Conservation (phyloP, 2,888 invertebrate species). For the Rhagonycha fulva region DNA sequence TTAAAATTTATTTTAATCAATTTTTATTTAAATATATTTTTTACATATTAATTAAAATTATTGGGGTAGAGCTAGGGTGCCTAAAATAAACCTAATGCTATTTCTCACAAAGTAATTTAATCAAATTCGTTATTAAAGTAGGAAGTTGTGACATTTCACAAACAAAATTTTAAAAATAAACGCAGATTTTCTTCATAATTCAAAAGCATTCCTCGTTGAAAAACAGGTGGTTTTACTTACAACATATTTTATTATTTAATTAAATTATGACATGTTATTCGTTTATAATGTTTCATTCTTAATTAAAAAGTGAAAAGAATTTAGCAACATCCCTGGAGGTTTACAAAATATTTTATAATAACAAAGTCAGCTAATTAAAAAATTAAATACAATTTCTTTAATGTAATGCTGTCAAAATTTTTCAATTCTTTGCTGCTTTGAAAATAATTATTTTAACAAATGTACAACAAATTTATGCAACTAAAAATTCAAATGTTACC, state of each 20-base stretch:
- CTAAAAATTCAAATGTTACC: neutral
- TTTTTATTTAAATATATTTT: no score
- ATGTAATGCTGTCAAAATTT: neutral
- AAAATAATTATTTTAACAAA: neutral
- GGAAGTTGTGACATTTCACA: neutral
- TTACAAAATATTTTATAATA: neutral
- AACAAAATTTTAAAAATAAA: neutral
- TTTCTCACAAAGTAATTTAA: neutral
- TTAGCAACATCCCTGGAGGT: neutral
- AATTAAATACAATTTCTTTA: neutral
- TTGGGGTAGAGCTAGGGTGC: no score
- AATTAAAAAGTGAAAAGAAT: neutral
- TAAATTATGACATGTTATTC: neutral
- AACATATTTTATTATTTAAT: neutral
- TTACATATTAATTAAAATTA: no score
- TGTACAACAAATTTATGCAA: neutral
- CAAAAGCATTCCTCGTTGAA: neutral
- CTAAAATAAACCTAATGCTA: neutral
- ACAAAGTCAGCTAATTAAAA: neutral
- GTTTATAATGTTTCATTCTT: no score
- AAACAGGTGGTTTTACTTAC: neutral
- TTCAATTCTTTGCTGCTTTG: neutral
- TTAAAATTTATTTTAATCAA: no score
- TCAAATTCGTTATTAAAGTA: neutral
- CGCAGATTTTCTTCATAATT: neutral